These are phyloP conservation scores for Chiloscyllium punctatum DNA, from an alignment of 2,797 vertebrate genomes.

Conservation along the genomic window DNA sequence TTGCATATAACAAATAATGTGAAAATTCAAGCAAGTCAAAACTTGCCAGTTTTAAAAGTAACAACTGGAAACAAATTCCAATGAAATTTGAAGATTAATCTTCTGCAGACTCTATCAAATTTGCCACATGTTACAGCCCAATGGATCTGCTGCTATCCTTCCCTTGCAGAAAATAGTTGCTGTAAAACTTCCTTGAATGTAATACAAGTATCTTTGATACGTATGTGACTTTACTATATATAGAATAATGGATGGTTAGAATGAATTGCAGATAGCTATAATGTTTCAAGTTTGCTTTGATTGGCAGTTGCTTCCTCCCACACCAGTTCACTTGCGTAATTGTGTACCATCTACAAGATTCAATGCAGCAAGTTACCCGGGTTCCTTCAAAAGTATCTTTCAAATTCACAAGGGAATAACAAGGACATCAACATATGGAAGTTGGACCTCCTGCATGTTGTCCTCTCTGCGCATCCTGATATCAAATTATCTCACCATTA, in stretches of 20 bases:
- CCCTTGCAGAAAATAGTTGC: background rate
- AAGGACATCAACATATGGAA: too few species aligned
- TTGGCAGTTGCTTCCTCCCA: too few species aligned
- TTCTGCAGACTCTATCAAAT: conserved; percentile 23
- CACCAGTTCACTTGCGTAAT: too few species aligned
- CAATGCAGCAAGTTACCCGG: too few species aligned
- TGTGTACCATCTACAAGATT: too few species aligned
- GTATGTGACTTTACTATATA: background rate
- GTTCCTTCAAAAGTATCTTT: too few species aligned
- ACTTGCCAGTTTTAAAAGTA: background rate
- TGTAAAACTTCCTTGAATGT: background rate
- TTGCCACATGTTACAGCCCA: background rate
- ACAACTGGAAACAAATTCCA: background rate
- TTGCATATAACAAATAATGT: background rate
- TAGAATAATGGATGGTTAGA: background rate
- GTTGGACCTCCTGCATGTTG: too few species aligned
- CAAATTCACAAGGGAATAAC: too few species aligned
- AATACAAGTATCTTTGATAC: background rate
- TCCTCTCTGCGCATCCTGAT: too few species aligned
- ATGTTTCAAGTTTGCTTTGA: background rate
- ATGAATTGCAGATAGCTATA: background rate
- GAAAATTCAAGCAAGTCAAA: background rate
- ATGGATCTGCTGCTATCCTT: background rate
- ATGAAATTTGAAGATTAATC: conserved; percentile 12
- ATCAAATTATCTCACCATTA: too few species aligned